A percentile compares a stretch with the other conserved stretches of the same genome.
phyloP scores from a whole-genome alignment of 2,797 vertebrate species.

The Sebastes trivittatus region DNA sequence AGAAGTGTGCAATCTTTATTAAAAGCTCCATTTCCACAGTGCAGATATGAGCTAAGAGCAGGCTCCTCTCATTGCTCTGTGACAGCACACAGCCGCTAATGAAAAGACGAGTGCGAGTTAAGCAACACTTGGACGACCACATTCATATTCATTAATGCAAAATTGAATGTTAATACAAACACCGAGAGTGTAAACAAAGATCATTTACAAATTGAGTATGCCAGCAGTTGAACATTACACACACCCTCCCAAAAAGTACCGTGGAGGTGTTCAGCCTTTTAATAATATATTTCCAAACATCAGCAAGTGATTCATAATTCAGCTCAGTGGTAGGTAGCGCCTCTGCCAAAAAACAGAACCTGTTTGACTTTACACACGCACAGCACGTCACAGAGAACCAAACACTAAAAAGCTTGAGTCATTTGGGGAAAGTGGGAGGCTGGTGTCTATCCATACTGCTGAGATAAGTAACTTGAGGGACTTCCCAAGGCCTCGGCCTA shows the following conservation, averaged over 20 bases:
- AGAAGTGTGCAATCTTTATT: slow-evolving; percentile 21
- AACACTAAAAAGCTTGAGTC: slow-evolving; percentile 56
- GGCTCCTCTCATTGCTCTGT: slow-evolving; percentile 25
- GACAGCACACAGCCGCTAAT: slow-evolving; percentile 38
- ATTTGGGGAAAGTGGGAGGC: slow-evolving; percentile 45
- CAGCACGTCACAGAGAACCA: slow-evolving; percentile 52
- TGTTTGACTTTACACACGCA: slow-evolving; percentile 51
- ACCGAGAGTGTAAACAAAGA: slow-evolving; percentile 56
- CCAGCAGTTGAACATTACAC: slow-evolving; percentile 13
- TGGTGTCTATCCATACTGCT: slow-evolving; percentile 59
- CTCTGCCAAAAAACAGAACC: slow-evolving; percentile 38
- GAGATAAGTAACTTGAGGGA: slow-evolving; percentile 74
- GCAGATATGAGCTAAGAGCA: slow-evolving; percentile 15
- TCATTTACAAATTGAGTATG: slow-evolving; percentile 54
- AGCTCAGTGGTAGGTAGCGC: slow-evolving; percentile 31
- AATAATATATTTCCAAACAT: slow-evolving; percentile 60
- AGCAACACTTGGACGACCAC: slow-evolving; percentile 63
- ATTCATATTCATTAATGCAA: slow-evolving; percentile 69
- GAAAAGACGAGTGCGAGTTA: slow-evolving; percentile 44
- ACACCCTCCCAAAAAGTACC: not conserved
- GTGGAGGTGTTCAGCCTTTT: slow-evolving; percentile 37
- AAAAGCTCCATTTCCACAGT: slow-evolving; percentile 25
- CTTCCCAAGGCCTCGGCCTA: slow-evolving; percentile 74
- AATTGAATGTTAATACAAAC: slow-evolving; percentile 59
- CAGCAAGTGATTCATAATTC: slow-evolving; percentile 61